Conservation (phyloP, 2,888 invertebrate species). For the Ganaspis brasiliensis region DNA sequence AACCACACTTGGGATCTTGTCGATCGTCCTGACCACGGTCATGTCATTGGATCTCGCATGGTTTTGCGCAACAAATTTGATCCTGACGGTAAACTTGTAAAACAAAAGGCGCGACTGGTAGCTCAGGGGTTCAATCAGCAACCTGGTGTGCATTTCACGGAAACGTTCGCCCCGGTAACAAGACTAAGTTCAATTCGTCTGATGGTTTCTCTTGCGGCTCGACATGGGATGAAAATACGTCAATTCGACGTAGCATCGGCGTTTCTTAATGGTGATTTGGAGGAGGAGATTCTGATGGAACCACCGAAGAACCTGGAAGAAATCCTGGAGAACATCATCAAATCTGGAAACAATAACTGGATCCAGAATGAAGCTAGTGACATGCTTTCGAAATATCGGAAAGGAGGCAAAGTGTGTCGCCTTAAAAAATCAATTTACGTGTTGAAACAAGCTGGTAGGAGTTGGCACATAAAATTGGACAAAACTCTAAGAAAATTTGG, state of each 20-base stretch:
- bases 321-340: constrained; percentile 24
- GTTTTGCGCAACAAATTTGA: constrained; percentile 47
- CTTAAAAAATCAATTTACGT: constrained; percentile 52
- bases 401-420: constrained; percentile 43
- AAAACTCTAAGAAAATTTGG: not conserved
- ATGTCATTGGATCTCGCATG: constrained; percentile 40
- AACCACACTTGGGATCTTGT: constrained; percentile 64
- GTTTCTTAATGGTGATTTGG: constrained; percentile 61
- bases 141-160: constrained; percentile 45
- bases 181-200: constrained; percentile 49
- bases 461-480: constrained; percentile 46
- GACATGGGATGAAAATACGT: constrained; percentile 53
- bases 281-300: constrained; percentile 50
- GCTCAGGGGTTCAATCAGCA: constrained; percentile 47
- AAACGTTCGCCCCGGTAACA: constrained; percentile 43
- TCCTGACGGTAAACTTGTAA: constrained; percentile 44
- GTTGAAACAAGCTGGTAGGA: constrained; percentile 51
- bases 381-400: constrained; percentile 2
- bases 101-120: constrained; percentile 47
- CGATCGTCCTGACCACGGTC: constrained; percentile 53
- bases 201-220: constrained; percentile 49
- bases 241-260: constrained; percentile 63
- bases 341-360: not conserved
- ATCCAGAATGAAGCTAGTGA: not conserved
- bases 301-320: not conserved